Evolutionary conservation across 2,888 invertebrate genomes (phyloP), one percentile per base, ranked within the genome.

Genomic region (Lathronympha strigana): DNA sequence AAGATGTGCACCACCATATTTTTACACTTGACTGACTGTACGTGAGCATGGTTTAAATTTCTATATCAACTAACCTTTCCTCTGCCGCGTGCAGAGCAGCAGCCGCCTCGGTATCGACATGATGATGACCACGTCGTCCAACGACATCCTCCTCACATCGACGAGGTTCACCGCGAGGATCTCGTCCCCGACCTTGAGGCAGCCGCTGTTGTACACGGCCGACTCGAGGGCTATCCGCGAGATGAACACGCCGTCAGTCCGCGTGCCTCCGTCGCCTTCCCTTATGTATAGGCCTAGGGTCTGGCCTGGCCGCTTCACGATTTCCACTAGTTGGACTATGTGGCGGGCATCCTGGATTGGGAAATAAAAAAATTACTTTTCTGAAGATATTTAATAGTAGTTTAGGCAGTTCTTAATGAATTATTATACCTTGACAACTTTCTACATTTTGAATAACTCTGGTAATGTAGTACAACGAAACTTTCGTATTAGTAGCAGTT

Each of bases 61-160:
- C 9, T 0, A 1, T 11, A 31, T 17, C 6, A 6, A 2, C 43
- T 64, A 88, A 85, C 95, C 95, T 87, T 96, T 95, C 73, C 95
- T 93, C 83, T 97, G 97, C 77, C 98, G 94, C 71, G 98, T 98
- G 76, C 98, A 98, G 71, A 99, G 94, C 71, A 99, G 95, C 80
- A 99, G 93, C 75, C 99, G 94, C 80, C 98, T 94, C 5, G 99
- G 99, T 92, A 99, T 99, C 80, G 98, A 98, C 98, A 99, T 99
- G 79, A 99, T 98, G 80, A 99, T 98, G 74, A 99, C 99, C 71
- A 99, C 99, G 88, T 99, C 99, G 88, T 99, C 99, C 78, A 99
- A 93, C 73, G 98, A 98, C 98, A 99, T 99, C 79, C 97, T 95
- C 71, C 98, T 96, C 73, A 99, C 99, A 86, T 99, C 98, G 73